Evolutionary conservation across 2,888 invertebrate species (phyloP).

Genomic region (Girardia tigrina): DNA sequence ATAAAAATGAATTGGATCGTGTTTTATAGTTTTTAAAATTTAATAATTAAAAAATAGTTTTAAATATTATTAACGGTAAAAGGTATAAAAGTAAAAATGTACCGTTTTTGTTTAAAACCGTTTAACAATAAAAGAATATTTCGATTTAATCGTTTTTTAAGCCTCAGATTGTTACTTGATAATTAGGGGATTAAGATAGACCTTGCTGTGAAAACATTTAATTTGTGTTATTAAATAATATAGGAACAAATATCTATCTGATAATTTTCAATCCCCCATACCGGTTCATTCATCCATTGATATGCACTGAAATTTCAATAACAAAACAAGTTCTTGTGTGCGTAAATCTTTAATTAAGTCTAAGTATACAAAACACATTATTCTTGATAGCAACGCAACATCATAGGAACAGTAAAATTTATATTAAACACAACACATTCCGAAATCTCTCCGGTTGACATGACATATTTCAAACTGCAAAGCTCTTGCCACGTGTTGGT

Average conservation of each 20-base stretch:
- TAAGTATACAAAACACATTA: neutral
- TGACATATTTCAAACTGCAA: conserved; percentile 23
- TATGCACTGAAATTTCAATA: too few species aligned
- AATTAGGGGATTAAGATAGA: neutral
- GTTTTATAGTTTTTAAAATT: too few species aligned
- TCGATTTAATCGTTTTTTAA: too few species aligned
- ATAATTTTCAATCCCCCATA: neutral
- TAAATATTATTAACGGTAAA: too few species aligned
- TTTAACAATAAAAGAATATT: too few species aligned
- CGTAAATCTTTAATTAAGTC: conserved; percentile 16
- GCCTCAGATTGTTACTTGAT: too few species aligned
- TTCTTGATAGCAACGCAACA: neutral
- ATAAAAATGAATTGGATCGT: too few species aligned
- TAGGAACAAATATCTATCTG: neutral
- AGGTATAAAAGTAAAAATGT: too few species aligned
- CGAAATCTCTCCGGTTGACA: conserved; percentile 23
- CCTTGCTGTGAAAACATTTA: neutral
- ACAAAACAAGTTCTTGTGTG: too few species aligned
- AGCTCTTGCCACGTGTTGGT: conserved; percentile 23
- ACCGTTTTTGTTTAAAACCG: too few species aligned
- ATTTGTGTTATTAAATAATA: neutral
- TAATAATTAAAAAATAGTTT: too few species aligned
- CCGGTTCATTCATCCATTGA: too few species aligned
- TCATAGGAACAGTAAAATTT: conserved; percentile 10
- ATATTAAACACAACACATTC: conserved; percentile 13